Evolutionary conservation across 2,113 vertebrate species (phyloP).

Genomic region (Dermatemys mawii): DNA sequence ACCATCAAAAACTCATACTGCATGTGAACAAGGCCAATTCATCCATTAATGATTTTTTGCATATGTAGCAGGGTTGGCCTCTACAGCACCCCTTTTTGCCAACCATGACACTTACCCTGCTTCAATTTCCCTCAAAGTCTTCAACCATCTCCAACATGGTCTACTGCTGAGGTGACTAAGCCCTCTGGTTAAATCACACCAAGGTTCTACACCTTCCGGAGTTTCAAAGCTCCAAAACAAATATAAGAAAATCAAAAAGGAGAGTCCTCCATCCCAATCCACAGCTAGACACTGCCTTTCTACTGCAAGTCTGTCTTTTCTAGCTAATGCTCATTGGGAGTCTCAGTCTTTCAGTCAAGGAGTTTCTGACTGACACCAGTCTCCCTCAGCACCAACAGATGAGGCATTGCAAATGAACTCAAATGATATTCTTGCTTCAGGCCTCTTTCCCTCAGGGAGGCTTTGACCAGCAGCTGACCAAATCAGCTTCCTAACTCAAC

Average conservation of each 20-base stretch:
- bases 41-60: background rate
- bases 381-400: background rate
- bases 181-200: background rate
- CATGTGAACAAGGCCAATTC: background rate
- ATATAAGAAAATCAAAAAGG: background rate
- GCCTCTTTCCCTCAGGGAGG: background rate
- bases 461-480: slow-evolving; percentile 10
- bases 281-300: background rate
- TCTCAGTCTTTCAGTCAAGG: background rate
- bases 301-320: no score
- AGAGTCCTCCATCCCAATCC: background rate
- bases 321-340: background rate
- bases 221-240: background rate
- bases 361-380: background rate
- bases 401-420: background rate
- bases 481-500: background rate
- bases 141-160: background rate
- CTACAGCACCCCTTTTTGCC: background rate
- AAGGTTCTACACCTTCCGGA: background rate
- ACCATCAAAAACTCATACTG: background rate
- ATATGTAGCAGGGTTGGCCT: background rate
- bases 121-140: background rate
- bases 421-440: background rate
- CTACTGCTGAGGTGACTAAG: background rate
- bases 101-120: background rate